phyloP scores from a whole-genome alignment of 2,113 vertebrate species.

The Tupaia tana region DNA sequence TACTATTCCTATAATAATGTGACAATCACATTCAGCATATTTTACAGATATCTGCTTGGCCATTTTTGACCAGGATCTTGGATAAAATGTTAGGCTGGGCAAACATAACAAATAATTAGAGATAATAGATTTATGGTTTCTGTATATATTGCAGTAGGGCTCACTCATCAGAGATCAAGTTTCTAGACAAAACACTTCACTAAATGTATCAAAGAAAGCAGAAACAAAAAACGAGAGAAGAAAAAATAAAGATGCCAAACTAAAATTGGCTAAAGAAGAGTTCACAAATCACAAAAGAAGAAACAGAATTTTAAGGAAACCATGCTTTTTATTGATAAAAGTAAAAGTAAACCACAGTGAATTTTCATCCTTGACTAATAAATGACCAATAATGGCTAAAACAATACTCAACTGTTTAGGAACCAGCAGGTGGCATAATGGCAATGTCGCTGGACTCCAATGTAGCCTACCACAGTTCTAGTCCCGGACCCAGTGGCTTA shows the following conservation, averaged over 20 bases:
- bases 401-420: neutral
- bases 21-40: neutral
- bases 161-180: neutral
- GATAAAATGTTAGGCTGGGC: neutral
- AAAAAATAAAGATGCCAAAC: neutral
- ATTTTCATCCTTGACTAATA: neutral
- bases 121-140: neutral
- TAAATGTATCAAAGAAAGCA: neutral
- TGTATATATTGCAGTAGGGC: neutral
- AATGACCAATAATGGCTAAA: conserved; percentile 26
- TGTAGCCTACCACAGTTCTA: no score
- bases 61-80: neutral
- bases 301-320: neutral
- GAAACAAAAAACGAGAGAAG: neutral
- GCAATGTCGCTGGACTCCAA: no score
- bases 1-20: neutral
- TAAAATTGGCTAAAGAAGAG: conserved; percentile 13
- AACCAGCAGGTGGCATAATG: no score
- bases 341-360: neutral
- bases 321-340: neutral
- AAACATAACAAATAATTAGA: neutral
- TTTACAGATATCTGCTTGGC: conserved; percentile 13
- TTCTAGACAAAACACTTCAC: conserved; percentile 1
- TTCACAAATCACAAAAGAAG: neutral
- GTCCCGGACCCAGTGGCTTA: no score